Conservation (phyloP, 2,113 vertebrate species). For the Silurus meridionalis region DNA sequence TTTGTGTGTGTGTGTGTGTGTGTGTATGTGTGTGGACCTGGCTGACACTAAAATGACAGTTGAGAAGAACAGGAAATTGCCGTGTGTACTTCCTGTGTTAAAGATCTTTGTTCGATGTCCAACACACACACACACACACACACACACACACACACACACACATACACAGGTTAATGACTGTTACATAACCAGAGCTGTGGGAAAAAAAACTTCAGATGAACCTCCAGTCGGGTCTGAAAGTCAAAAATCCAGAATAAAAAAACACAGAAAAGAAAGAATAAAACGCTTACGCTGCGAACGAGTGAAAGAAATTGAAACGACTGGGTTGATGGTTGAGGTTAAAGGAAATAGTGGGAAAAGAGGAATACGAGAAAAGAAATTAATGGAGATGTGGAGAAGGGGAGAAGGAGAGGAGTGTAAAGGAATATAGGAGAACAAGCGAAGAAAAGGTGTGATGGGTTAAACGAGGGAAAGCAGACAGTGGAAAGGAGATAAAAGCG, state of each 20-base stretch:
- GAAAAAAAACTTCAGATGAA: conserved; percentile 41
- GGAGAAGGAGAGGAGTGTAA: too few relatives aligned
- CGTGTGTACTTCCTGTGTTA: conserved; percentile 39
- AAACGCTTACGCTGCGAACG: too few relatives aligned
- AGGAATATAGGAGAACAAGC: too few relatives aligned
- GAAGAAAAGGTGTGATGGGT: too few relatives aligned
- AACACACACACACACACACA: neutral
- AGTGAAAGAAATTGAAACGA: too few relatives aligned
- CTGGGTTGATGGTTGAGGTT: too few relatives aligned
- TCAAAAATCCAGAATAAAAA: neutral
- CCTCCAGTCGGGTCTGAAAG: neutral
- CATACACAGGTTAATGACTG: conserved; percentile 28
- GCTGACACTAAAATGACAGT: conserved; percentile 10
- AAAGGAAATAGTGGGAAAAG: too few relatives aligned
- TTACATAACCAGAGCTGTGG: conserved; percentile 49
- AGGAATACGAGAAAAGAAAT: too few relatives aligned
- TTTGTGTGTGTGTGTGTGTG: conserved; percentile 20
- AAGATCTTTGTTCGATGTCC: conserved; percentile 1
- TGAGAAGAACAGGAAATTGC: conserved; percentile 34
- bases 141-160: neutral
- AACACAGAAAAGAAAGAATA: too few relatives aligned
- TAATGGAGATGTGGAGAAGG: too few relatives aligned
- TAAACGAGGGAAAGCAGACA: too few relatives aligned
- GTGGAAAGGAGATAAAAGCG: too few relatives aligned
- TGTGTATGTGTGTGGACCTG: conserved; percentile 17